A percentile compares a stretch with the other conserved stretches of the same genome.
Conservation (phyloP, 2,797 vertebrate species). For the Rachycentron canadum region DNA sequence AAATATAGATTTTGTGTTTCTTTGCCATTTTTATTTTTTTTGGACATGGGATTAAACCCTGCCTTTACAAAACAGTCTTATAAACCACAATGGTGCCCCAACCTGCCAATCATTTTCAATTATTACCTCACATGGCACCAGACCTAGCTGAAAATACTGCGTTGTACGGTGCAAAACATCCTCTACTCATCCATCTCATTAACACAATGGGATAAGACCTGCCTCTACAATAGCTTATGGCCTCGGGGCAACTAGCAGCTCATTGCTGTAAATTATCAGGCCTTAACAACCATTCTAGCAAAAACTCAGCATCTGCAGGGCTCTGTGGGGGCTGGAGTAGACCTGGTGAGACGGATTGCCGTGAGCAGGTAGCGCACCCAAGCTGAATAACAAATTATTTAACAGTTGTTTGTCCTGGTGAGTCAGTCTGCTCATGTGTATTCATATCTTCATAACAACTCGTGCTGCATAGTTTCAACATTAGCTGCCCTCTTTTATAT, state of each 20-base stretch:
- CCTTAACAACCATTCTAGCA: constrained; percentile 69
- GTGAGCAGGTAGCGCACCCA: constrained; percentile 60
- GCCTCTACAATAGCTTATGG: constrained; percentile 61
- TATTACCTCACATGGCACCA: constrained; percentile 23
- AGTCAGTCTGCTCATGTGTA: constrained; percentile 67
- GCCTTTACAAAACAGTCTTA: not conserved
- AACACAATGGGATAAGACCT: constrained; percentile 63
- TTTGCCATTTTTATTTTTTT: not conserved
- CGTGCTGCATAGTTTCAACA: constrained; percentile 39
- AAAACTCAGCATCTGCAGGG: constrained; percentile 62
- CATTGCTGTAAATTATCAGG: constrained; percentile 74
- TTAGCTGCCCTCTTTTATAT: constrained; percentile 32
- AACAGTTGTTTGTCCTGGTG: constrained; percentile 73
- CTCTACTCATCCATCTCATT: constrained; percentile 66
- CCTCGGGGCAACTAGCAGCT: constrained; percentile 63
- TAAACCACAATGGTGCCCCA: not conserved
- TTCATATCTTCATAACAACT: constrained; percentile 63
- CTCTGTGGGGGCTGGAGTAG: constrained; percentile 61
- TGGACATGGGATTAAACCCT: constrained; percentile 9
- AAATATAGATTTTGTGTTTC: not conserved
- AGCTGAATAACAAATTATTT: constrained; percentile 78
- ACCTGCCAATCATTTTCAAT: constrained; percentile 26
- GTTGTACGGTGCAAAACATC: constrained; percentile 38
- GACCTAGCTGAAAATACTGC: constrained; percentile 23
- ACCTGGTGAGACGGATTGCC: constrained; percentile 67